A percentile compares a stretch with the other conserved stretches of the same genome.
These are phyloP conservation scores for Eumerus sabulonum DNA, from an alignment of 2,888 invertebrate genomes.

Conservation along the genomic window DNA sequence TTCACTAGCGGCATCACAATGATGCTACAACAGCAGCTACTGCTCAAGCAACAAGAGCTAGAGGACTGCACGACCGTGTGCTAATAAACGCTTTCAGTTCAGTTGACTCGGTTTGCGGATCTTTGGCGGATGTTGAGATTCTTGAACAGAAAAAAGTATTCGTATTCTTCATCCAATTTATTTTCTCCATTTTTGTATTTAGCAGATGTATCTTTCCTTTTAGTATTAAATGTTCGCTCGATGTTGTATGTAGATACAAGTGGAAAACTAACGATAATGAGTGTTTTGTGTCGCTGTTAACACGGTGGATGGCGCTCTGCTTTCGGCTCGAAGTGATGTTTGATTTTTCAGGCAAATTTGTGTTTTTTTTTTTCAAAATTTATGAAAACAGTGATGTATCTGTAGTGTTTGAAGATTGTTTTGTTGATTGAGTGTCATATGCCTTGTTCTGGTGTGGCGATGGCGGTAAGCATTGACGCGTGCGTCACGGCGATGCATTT, in stretches of 20 bases:
- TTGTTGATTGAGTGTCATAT: too few relatives aligned
- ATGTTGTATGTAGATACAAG: conserved; percentile 10
- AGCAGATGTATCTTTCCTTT: not conserved
- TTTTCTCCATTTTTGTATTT: conserved; percentile 15
- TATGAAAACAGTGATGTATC: not conserved
- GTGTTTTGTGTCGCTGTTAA: too few relatives aligned
- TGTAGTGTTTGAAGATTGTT: not conserved
- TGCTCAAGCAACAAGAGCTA: too few relatives aligned
- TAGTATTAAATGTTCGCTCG: not conserved
- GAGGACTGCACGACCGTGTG: conserved; percentile 36
- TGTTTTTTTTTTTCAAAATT: too few relatives aligned
- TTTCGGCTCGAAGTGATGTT: conserved; percentile 2
- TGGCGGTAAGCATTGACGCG: too few relatives aligned
- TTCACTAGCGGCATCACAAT: conserved; percentile 9
- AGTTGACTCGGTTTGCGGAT: conserved; percentile 56
- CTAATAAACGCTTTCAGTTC: conserved; percentile 50
- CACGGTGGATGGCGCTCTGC: too few relatives aligned
- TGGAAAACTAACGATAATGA: conserved; percentile 13
- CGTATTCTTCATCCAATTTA: conserved; percentile 21
- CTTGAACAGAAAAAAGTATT: conserved; percentile 35
- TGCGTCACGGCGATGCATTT: too few relatives aligned
- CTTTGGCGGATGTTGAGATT: conserved; percentile 61
- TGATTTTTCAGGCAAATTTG: conserved; percentile 1
- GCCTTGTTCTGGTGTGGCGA: too few relatives aligned
- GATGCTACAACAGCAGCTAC: conserved; percentile 1